These are phyloP conservation scores for Pachyseris speciosa DNA, from an alignment of 64 coral and sea anemone species.

Conservation along the genomic window DNA sequence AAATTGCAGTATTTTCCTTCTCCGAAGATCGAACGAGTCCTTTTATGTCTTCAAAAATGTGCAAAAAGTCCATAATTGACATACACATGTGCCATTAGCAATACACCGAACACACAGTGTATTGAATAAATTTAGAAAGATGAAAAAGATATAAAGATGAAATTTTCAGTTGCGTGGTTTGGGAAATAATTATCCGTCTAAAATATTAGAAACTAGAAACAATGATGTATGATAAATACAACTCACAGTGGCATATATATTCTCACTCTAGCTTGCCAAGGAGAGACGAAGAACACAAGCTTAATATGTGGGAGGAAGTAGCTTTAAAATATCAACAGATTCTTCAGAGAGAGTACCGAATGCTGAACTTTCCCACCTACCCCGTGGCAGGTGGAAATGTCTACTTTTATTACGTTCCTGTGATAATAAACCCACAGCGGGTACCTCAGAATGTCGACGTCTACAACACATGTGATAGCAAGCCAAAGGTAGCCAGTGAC, in stretches of 20 bases:
- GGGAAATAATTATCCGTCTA: no score
- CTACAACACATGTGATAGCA: neutral
- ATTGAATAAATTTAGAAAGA: no score
- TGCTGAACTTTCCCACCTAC: constrained; percentile 32
- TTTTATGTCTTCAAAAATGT: no score
- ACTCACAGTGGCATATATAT: neutral
- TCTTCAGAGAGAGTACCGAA: constrained; percentile 35
- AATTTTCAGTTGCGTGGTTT: no score
- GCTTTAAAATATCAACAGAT: constrained; percentile 26
- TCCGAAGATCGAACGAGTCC: no score
- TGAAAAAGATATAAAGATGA: no score
- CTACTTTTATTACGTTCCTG: constrained; percentile 42
- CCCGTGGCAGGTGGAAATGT: neutral
- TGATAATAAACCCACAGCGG: neutral
- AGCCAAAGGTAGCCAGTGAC: neutral
- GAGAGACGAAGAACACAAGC: neutral
- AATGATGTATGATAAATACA: neutral
- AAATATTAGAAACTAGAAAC: no score
- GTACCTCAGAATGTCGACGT: no score
- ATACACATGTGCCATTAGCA: no score
- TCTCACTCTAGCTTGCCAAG: neutral
- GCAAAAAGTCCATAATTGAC: no score
- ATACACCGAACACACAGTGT: no score
- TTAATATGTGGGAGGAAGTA: constrained; percentile 19
- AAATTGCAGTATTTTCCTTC: no score